phyloP scores from a whole-genome alignment of 2,888 invertebrate species.

The Drosophila neonasuta region DNA sequence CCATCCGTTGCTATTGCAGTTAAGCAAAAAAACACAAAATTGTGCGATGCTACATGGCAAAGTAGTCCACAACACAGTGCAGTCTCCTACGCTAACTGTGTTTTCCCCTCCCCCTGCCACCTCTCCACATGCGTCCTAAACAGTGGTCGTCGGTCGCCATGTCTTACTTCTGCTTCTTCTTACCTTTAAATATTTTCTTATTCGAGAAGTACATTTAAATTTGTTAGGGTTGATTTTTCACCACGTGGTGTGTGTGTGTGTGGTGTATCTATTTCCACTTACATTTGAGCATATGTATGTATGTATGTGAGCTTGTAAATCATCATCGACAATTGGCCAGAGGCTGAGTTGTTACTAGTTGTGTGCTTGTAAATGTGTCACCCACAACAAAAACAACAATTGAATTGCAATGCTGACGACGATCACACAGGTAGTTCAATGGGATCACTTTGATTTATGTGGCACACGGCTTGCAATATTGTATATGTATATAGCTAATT shows the following conservation, averaged over 20 bases:
- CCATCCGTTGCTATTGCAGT: slow-evolving; percentile 39
- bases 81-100: neutral
- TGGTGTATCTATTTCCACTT: slow-evolving; percentile 35
- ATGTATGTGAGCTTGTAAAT: slow-evolving; percentile 35
- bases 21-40: slow-evolving; percentile 15
- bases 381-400: slow-evolving; percentile 10
- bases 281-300: slow-evolving; percentile 16
- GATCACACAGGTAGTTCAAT: slow-evolving; percentile 44
- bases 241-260: slow-evolving; percentile 66
- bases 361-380: slow-evolving; percentile 28
- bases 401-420: neutral
- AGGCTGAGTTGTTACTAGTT: slow-evolving; percentile 25
- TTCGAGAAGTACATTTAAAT: slow-evolving; percentile 43
- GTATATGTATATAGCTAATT: no score
- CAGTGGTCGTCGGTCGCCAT: slow-evolving; percentile 4
- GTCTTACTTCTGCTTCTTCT: slow-evolving; percentile 34
- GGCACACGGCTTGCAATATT: no score
- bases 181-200: slow-evolving; percentile 27
- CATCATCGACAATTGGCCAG: slow-evolving; percentile 39
- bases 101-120: neutral
- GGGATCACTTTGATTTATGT: slow-evolving; percentile 24
- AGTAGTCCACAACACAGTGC: slow-evolving; percentile 16
- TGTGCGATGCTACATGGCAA: slow-evolving; percentile 30
- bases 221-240: slow-evolving; percentile 76
- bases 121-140: neutral